These are phyloP conservation scores for Sceliomorpha sp. DNA, from an alignment of 2,888 invertebrate species.

Conservation along the genomic window DNA sequence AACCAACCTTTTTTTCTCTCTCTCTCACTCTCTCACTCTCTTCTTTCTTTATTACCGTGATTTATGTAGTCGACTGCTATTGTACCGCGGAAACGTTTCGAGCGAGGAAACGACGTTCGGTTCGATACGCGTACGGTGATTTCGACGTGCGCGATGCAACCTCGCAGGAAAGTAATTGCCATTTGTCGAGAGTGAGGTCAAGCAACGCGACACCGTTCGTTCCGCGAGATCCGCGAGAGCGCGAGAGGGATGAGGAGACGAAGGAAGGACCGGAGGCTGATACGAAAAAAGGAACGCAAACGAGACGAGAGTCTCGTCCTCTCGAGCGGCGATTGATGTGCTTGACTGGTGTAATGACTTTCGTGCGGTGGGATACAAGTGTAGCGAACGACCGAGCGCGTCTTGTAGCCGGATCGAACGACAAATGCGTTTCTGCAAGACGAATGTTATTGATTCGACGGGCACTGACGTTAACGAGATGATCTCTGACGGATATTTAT, in stretches of 20 bases:
- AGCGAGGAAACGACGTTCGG: constrained; percentile 3
- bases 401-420: constrained; percentile 12
- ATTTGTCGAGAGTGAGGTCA: constrained; percentile 30
- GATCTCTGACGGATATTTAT: no score
- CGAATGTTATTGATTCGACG: constrained; percentile 6
- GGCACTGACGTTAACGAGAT: constrained; percentile 3
- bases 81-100: no score
- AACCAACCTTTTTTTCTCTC: no score
- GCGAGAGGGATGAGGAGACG: constrained; percentile 8
- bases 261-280: neutral
- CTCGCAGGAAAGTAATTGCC: constrained; percentile 19
- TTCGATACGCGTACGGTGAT: constrained; percentile 36
- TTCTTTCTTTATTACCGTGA: no score
- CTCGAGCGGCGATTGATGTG: constrained; percentile 42
- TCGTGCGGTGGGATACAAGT: constrained; percentile 10
- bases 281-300: constrained; percentile 16
- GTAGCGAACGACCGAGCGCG: constrained; percentile 16
- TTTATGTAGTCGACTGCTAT: no score
- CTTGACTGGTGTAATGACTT: constrained; percentile 29
- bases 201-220: constrained; percentile 11
- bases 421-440: constrained; percentile 14
- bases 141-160: constrained; percentile 25
- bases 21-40: no score
- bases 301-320: constrained; percentile 31
- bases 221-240: constrained; percentile 23